Base-by-base conservation (phyloP, 2,113 vertebrate species). In the Vulpes vulpes region DNA sequence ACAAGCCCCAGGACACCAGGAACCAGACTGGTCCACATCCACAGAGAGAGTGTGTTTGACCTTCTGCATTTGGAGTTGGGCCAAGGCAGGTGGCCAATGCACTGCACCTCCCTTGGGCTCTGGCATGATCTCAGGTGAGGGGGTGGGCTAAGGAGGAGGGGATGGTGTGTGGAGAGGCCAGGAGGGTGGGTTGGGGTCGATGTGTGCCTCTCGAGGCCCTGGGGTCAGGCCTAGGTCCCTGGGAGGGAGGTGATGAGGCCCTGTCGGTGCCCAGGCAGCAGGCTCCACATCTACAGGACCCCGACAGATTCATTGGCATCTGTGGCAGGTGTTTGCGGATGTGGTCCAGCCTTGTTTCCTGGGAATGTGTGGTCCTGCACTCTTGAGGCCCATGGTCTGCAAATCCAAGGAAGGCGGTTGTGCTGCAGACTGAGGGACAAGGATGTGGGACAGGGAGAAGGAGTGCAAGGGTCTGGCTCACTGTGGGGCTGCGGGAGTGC, bases 401-500 rank as follows among this genome's bases (percentile, higher is more conserved):
- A 51, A 30, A 30, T 27, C 43, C 43, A 17, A 78, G 73, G 25
- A 27, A 3, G 30, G 25, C 2, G 25, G 74, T 51, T 51, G 10
- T 17, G 43, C 74, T 9, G 25, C 15, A 4, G 74, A 49, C 25
- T 43, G 43, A 43, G 43, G 15, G 74, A 49, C 8, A 0, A 3
- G 43, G 74, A 30, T 15, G 4, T 16, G 0, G 74, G 43, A 15
- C 74, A 30, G 43, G 3, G 12, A 49, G 43, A 22, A 49, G 73
- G 73, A 15, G 35, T 11, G 11, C 14, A 1, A 11, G 35, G 20
- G 11, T 43, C 22, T 23, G 15, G 22, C 38, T 25, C 22, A 23
- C 38, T 4, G 11, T 0, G 0, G 14, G 38, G 73, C 73, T 8
- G 0, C 8, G 3, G 25, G 25, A 51, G 43, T 9, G 74, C 0